Base-by-base conservation (phyloP, 2,888 invertebrate species). In the Polydrusus pterygomalis region DNA sequence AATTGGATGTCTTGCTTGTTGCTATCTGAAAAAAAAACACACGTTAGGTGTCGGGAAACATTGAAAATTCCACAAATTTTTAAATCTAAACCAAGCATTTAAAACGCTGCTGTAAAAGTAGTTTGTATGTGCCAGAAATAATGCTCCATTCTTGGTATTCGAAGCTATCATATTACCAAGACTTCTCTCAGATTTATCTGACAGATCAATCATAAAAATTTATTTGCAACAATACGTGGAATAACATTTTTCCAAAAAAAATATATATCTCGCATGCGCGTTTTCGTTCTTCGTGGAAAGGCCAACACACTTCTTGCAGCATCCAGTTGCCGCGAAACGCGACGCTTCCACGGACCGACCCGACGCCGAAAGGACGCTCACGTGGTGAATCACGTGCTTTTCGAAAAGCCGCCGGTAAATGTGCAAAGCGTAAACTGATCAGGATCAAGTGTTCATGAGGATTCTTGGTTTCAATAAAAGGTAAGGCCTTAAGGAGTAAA, bases 261-360 rank as follows among this genome's bases (percentile, higher is more conserved):
- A 60, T 13, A 60, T 3, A 25, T 25, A 25, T 3, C 1, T 60
- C 38, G 58, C 85, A 84, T 85, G 86, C 85, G 85, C 84, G 63
- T 71, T 75, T 67, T 75, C 80, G 74, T 74, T 80, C 77, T 80
- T 79, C 79, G 78, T 76, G 78, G 77, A 81, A 79, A 78, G 79
- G 79, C 77, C 80, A 82, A 81, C 81, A 81, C 81, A 83, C 81
- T 84, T 80, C 81, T 82, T 81, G 79, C 85, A 86, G 86, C 85
- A 78, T 85, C 85, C 85, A 86, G 86, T 86, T 85, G 83, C 82
- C 85, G 85, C 83, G 83, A 79, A 82, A 80, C 85, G 85, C 82
- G 83, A 79, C 82, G 80, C 74, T 74, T 43, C 54, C 65, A 49
- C 79, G 78, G 77, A 78, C 40, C 71, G 78, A 20, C 77, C 49